Evolutionary conservation across 1,140 invertebrate genomes (phyloP), one percentile per base, ranked within the genome.

Genomic region (Grapholita molesta): DNA sequence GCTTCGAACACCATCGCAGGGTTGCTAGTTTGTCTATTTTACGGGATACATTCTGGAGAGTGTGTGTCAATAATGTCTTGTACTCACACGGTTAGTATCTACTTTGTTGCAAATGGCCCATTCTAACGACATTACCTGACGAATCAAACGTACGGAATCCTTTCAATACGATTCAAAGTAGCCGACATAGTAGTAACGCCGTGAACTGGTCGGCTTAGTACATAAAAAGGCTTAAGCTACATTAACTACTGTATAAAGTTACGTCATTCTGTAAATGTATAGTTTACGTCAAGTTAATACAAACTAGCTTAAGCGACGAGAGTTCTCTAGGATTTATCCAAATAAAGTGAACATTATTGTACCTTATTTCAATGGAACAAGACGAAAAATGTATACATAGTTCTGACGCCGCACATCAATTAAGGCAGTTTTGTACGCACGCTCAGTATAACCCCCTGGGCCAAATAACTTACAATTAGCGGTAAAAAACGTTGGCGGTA

Each of bases 391-490:
- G 18, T n/a, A 3, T 21, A 48, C n/a, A 9, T 1, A 21, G 8
- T 21, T 21, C 8, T 9, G 42, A 21, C 6, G 42, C 7, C 42
- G 42, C 8, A 8, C 7, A 21, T n/a, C n/a, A 48, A 48, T 15
- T 68, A 64, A 70, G 69, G 25, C 65, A 35, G 48, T 21, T 21
- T 48, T 15, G n/a, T 21, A 7, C 8, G 42, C 42, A 7, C 8
- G 6, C 5, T 15, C 8, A 5, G 42, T 15, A 5, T 48, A 21
- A 48, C 65, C 15, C 68, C 66, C 75, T 65, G 68, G 73, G 64
- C 70, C 67, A 67, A 75, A 78, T 76, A 79, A 79, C 72, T 76
- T 74, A 78, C 74, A 78, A 82, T 82, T 78, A 76, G 71, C 73
- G 33, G 72, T 71, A 78, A 80, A 80, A 76, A 79, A 75, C 61